Evolutionary conservation across 2,797 vertebrate species (phyloP).

Genomic region (Mus caroli): DNA sequence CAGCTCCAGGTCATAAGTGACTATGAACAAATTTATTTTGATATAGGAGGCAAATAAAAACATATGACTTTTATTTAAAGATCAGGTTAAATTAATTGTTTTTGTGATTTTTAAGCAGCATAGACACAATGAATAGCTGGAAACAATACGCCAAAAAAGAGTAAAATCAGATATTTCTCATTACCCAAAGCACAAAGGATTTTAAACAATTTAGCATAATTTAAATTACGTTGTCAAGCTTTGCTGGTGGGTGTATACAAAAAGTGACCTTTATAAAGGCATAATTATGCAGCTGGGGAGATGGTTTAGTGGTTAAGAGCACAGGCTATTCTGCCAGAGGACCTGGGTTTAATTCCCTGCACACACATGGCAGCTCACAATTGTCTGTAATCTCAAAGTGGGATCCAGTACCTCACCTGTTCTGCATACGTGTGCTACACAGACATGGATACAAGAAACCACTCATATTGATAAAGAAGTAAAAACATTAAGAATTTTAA

Average conservation of each 20-base stretch:
- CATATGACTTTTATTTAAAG: constrained; percentile 2
- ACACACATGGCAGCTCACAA: not conserved
- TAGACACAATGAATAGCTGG: not conserved
- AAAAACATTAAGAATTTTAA: not conserved
- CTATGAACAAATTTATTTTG: not conserved
- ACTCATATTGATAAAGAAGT: not conserved
- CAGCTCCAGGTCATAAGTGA: not conserved
- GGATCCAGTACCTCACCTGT: not conserved
- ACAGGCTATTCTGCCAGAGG: not conserved
- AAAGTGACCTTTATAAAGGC: not conserved
- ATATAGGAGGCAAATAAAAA: not conserved
- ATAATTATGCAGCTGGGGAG: not conserved
- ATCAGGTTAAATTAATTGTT: constrained; percentile 21
- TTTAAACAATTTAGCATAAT: not conserved
- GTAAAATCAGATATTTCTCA: not conserved
- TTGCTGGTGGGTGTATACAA: not conserved
- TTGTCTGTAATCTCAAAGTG: not conserved
- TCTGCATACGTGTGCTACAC: not conserved
- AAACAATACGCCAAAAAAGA: constrained; percentile 3
- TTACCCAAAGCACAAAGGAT: not conserved
- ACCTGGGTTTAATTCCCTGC: not conserved
- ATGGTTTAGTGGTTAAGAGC: not conserved
- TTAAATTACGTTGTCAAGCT: constrained; percentile 4
- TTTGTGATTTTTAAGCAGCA: constrained; percentile 6
- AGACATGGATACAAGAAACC: not conserved